Base-by-base conservation (phyloP, 2,113 vertebrate species). In the Cathartes aura region DNA sequence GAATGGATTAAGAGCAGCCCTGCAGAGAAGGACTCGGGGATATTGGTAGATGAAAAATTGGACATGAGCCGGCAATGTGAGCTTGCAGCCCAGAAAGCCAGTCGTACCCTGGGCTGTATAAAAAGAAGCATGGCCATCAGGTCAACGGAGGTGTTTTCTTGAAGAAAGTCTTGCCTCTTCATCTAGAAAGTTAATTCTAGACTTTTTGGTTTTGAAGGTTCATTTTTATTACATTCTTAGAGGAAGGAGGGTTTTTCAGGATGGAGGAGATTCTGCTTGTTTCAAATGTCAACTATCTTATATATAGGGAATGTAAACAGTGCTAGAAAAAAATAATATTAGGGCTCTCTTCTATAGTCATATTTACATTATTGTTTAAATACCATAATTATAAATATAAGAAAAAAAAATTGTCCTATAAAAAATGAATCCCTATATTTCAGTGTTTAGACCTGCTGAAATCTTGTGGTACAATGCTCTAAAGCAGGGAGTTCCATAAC, bases 71-170 rank as follows among this genome's bases (percentile, higher is more conserved):
- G 13, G 50, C 19, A 43, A 18, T 1, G 0, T 53, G 43, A 1
- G 2, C 24, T 58, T 50, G 22, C 47, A 78, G 30, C 29, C 19
- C 36, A 47, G 47, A 81, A 72, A 72, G 10, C 5, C 30, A 45
- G 9, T 9, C 1, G 0, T 42, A 7, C 34, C 45, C 12, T 6
- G 24, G 32, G 24, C 13, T 34, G 0, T 36, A 32, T 55, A 24
- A 42, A 42, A 83, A 55, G 21, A 8, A 64, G 3, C 2, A 1
- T 8, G 8, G 19, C 14, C 24, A 34, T 7, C 4, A 27, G 18
- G 19, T 3, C 13, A 34, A 59, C 18, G 15, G 55, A 79, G 8
- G 11, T 8, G 3, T 50, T 60, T 73, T 27, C n/a, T 42, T 81
- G 15, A 68, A 40, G 5, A 27, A 73, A 16, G 0, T 8, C 11